A percentile compares a stretch with the other conserved stretches of the same genome.
These are phyloP conservation scores for Cydia strobilella DNA, from an alignment of 1,140 invertebrate genomes.

Conservation along the genomic window DNA sequence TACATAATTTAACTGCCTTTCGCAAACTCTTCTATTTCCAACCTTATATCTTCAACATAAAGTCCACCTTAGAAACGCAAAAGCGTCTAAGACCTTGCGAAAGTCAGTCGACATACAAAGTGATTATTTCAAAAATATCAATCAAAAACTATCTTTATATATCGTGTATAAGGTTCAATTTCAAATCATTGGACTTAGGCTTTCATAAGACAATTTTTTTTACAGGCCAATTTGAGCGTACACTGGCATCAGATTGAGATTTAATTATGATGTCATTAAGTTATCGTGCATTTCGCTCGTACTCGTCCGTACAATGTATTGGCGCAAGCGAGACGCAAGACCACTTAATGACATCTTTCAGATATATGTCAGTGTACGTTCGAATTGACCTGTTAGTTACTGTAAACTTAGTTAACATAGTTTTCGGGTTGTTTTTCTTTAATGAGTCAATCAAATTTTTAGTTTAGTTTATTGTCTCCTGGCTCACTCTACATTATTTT, in stretches of 20 bases:
- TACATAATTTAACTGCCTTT: conserved; percentile 16
- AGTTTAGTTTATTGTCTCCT: neutral
- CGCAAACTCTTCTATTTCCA: neutral
- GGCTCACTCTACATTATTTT: neutral
- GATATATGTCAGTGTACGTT: no score
- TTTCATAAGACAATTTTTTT: conserved; percentile 20
- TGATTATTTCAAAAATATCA: conserved; percentile 26
- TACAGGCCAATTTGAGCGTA: no score
- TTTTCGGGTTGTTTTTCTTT: neutral
- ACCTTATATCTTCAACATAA: neutral
- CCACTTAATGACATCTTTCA: no score
- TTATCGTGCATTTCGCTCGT: no score
- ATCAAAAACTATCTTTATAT: conserved; percentile 24
- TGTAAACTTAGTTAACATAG: neutral
- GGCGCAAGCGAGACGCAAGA: no score
- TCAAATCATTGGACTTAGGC: conserved; percentile 28
- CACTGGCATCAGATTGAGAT: no score
- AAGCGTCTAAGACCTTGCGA: conserved; percentile 10
- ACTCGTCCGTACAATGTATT: no score
- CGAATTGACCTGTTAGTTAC: neutral
- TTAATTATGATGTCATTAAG: no score
- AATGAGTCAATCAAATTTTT: conserved; percentile 9
- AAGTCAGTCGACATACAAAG: conserved; percentile 21
- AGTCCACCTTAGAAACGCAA: conserved; percentile 2
- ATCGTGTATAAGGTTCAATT: conserved; percentile 29